Evolutionary conservation across 2,888 invertebrate genomes (phyloP).

Genomic region (Apamea epomidion): DNA sequence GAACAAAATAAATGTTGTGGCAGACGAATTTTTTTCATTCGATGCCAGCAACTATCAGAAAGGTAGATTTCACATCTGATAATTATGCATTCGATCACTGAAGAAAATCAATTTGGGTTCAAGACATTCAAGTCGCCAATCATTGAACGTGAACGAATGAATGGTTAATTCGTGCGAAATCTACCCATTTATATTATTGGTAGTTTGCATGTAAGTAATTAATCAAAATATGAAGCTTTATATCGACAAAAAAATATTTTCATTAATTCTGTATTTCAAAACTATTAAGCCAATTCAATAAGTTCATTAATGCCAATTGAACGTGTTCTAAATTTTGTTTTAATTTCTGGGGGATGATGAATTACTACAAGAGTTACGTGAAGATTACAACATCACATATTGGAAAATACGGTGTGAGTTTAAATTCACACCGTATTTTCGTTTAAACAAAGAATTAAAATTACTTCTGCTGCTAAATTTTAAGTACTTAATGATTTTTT

Average conservation of each 20-base stretch:
- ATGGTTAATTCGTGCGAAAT: conserved; percentile 11
- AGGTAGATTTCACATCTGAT: conserved; percentile 26
- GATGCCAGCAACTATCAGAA: background rate
- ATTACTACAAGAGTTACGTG: background rate
- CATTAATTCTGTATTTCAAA: background rate
- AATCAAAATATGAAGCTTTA: conserved; percentile 10
- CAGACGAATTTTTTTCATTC: background rate
- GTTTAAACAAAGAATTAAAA: background rate
- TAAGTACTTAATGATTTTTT: no score
- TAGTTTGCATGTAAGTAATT: no score
- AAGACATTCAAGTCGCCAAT: background rate
- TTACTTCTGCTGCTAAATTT: background rate
- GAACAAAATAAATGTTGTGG: conserved; percentile 11
- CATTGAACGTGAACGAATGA: background rate
- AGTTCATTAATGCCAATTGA: conserved; percentile 8
- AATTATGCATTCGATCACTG: background rate
- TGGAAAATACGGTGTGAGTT: conserved; percentile 9
- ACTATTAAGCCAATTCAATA: conserved; percentile 34
- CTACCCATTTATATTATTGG: conserved; percentile 5
- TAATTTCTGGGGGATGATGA: background rate
- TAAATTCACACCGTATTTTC: no score
- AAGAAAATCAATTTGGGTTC: background rate
- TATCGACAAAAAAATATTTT: background rate
- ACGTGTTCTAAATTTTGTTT: background rate
- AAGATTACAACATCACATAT: conserved; percentile 4